Conservation (phyloP, 2,797 vertebrate species). For the Bufotes viridis region DNA sequence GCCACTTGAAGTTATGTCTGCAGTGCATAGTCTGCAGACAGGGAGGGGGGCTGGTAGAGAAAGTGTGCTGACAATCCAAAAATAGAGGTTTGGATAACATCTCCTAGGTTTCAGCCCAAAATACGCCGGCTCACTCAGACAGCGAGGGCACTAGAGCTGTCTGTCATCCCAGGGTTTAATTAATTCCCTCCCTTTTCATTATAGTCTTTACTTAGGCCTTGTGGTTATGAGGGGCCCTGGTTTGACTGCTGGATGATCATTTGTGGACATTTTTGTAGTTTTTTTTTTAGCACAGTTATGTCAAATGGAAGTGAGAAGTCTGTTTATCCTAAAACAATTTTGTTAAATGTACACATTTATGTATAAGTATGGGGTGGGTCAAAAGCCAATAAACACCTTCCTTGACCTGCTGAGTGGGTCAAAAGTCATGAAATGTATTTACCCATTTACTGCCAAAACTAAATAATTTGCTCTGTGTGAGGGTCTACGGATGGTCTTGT, state of each 20-base stretch:
- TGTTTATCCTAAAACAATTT: not conserved
- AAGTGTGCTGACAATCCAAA: constrained; percentile 41
- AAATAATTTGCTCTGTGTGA: not conserved
- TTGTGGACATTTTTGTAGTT: not conserved
- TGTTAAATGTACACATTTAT: not conserved
- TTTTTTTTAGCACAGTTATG: not conserved
- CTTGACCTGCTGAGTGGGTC: not conserved
- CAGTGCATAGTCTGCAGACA: constrained; percentile 16
- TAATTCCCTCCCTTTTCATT: constrained; percentile 20
- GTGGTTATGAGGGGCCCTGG: not conserved
- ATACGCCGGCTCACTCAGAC: not conserved
- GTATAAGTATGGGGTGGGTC: not conserved
- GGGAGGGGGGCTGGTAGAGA: constrained; percentile 29
- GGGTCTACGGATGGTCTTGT: not conserved
- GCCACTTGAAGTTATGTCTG: constrained; percentile 34
- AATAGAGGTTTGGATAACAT: constrained; percentile 52
- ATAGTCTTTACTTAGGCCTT: not conserved
- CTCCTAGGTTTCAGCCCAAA: constrained; percentile 55
- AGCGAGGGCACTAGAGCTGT: constrained; percentile 26
- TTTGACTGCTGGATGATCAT: not conserved
- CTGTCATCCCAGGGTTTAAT: constrained; percentile 47
- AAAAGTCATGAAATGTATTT: not conserved
- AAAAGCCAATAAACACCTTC: not conserved
- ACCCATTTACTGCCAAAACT: not conserved
- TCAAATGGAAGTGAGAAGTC: not conserved